Evolutionary conservation across 2,888 invertebrate genomes (phyloP), one percentile per base, ranked within the genome.

Genomic region (Norana najaformis): DNA sequence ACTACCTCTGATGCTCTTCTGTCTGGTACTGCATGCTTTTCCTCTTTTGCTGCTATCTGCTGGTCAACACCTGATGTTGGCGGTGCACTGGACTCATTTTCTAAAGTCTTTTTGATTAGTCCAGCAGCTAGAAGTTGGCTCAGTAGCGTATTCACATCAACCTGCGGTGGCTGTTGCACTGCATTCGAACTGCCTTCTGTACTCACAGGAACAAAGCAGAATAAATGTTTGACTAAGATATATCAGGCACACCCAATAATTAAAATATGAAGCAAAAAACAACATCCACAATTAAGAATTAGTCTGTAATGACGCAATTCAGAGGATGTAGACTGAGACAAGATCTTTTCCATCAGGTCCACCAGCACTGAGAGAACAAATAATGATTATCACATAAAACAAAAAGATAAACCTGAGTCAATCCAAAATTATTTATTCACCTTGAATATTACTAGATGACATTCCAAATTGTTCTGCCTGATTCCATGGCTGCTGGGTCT

Each of bases 61-160:
- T 88, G 16, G 18, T 83, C 37, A 13, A 34, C 53, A 37, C 35
- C 47, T 41, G 88, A 37, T 30, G 35, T 82, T 38, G 37, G 4
- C n/a, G 20, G 88, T 39, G 47, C 47, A 30, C 83, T 38, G 38
- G 90, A 88, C 14, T 36, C 23, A n/a, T 39, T 36, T 18, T 41
- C 90, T 4, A 88, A 47, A 36, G 30, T 82, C n/a, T 90, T 88
- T 69, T 90, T 39, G 35, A 90, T 96, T 89, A 97, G 96, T n/a
- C 97, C 98, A 3, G 97, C 97, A 0, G 97, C 97, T 1, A 98
- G 96, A 16, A 98, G 95, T 94, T 97, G 97, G 91, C 97, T 97
- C 94, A 98, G 97, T 41, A 98, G 95, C 92, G 97, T 97, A 91
- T 96, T 97, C 38, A 98, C 97, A 93, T 98, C 97, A 8, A 95